Conservation (phyloP, 2,113 vertebrate species). For the Anoura caudifer region DNA sequence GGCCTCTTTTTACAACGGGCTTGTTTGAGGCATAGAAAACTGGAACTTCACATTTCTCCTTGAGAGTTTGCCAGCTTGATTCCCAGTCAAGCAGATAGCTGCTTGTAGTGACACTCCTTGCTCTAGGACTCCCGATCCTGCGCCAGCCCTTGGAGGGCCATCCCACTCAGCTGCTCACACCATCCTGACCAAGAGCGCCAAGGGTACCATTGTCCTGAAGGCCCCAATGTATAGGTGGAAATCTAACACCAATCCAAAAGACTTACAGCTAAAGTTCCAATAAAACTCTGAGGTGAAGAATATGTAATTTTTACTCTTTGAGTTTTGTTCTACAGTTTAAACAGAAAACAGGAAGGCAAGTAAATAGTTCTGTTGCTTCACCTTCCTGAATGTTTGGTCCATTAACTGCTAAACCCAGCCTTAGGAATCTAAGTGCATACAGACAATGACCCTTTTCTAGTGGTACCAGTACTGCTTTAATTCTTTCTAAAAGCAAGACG, state of each 20-base stretch:
- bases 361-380: neutral
- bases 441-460: neutral
- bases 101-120: neutral
- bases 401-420: neutral
- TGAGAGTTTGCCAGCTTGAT: neutral
- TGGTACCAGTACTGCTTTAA: neutral
- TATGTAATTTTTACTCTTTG: neutral
- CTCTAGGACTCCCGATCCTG: neutral
- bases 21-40: neutral
- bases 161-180: neutral
- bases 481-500: neutral
- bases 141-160: neutral
- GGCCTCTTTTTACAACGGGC: neutral
- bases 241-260: neutral
- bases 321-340: neutral
- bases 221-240: neutral
- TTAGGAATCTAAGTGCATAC: neutral
- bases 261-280: neutral
- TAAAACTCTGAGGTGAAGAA: neutral
- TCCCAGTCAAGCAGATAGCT: neutral
- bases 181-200: neutral
- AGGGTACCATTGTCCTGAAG: neutral
- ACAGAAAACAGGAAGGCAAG: neutral
- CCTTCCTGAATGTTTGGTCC: neutral
- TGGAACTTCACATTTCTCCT: neutral